phyloP scores from a whole-genome alignment of 2,113 vertebrate genomes.

The Garra rufa region DNA sequence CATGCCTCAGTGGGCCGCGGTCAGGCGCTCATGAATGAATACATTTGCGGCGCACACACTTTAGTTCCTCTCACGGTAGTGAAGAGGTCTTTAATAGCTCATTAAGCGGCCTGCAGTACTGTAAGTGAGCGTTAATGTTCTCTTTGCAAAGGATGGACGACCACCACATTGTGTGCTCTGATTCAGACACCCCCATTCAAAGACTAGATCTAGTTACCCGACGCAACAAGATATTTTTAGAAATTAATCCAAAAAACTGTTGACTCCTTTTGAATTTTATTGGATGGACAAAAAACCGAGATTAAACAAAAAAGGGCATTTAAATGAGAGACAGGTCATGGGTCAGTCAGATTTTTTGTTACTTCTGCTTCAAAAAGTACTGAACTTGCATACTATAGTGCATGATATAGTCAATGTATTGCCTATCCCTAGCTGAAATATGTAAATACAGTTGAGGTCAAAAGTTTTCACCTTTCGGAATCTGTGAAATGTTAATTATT shows the following conservation, averaged over 20 bases:
- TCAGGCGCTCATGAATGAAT: constrained; percentile 33
- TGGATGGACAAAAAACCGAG: neutral
- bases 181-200: constrained; percentile 4
- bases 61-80: constrained; percentile 16
- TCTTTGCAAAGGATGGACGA: constrained; percentile 11
- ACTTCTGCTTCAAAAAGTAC: neutral
- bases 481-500: too few species aligned
- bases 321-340: too few species aligned
- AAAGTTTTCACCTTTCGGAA: too few species aligned
- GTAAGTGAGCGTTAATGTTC: constrained; percentile 51
- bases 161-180: neutral
- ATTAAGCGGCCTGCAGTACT: constrained; percentile 33
- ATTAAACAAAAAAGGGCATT: too few species aligned
- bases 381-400: neutral
- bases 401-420: neutral
- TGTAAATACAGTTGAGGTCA: too few species aligned
- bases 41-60: constrained; percentile 26
- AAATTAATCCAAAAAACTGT: too few species aligned
- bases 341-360: neutral
- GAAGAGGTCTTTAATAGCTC: constrained; percentile 51
- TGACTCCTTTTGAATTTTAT: neutral
- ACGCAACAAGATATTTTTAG: neutral
- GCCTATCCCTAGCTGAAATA: neutral
- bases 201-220: neutral
- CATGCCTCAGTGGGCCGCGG: constrained; percentile 47